Conservation (phyloP, 2,888 invertebrate species). For the Polymixis lichenea region DNA sequence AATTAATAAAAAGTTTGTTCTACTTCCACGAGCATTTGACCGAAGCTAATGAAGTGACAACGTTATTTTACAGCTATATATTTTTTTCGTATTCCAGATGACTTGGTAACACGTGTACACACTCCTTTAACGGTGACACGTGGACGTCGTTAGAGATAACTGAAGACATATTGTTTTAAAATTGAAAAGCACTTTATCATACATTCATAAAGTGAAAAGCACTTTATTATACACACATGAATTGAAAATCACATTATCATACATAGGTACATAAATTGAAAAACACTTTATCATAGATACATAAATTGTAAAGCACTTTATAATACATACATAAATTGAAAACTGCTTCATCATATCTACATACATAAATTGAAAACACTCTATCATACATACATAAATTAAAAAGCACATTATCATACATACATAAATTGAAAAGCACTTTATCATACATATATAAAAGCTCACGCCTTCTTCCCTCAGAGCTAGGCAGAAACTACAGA, state of each 20-base stretch:
- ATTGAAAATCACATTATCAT: background rate
- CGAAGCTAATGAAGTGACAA: conserved; percentile 34
- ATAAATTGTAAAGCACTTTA: no score
- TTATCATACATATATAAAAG: no score
- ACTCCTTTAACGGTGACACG: conserved; percentile 3
- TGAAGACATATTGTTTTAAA: background rate
- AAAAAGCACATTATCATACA: background rate
- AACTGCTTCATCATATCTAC: background rate
- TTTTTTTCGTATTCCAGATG: conserved; percentile 1
- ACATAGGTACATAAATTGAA: background rate
- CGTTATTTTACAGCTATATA: background rate
- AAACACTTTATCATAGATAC: background rate
- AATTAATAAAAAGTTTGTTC: background rate
- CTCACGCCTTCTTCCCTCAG: no score
- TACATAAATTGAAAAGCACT: background rate
- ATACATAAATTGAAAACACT: background rate
- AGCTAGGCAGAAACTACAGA: no score
- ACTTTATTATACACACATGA: no score
- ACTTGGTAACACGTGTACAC: background rate
- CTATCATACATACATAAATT: background rate
- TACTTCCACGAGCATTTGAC: background rate
- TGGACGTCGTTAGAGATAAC: background rate
- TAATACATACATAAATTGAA: no score
- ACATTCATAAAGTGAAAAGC: background rate
- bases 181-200: background rate